phyloP scores from a whole-genome alignment of 2,888 invertebrate species.

The Cotesia congregata region DNA sequence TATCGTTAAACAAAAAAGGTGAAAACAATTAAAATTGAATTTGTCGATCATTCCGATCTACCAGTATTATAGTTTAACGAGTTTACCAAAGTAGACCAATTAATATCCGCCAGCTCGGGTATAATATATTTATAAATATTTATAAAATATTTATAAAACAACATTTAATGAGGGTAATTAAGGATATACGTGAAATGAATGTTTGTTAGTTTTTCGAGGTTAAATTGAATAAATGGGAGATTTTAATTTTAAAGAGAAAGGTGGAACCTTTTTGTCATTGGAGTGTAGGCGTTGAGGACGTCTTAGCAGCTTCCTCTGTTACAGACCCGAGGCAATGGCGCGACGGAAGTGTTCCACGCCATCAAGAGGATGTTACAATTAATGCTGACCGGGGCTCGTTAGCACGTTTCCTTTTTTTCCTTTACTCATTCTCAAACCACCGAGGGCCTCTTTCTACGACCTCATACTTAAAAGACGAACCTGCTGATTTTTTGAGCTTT shows the following conservation, averaged over 20 bases:
- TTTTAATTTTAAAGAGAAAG: neutral
- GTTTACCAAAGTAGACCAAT: neutral
- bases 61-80: neutral
- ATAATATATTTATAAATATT: too few relatives aligned
- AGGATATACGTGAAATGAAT: too few relatives aligned
- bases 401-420: conserved; percentile 67
- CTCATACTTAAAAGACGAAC: neutral
- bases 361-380: conserved; percentile 68
- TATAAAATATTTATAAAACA: too few relatives aligned
- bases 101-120: neutral
- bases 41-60: neutral
- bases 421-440: conserved; percentile 57
- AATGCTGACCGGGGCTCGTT: conserved; percentile 67
- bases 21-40: neutral
- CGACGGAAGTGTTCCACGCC: conserved; percentile 54
- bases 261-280: conserved; percentile 51
- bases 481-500: neutral
- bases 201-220: conserved; percentile 29
- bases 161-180: too few relatives aligned
- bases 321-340: conserved; percentile 56
- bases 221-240: neutral
- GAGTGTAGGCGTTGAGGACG: conserved; percentile 64
- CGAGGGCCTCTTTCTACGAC: neutral
- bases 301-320: conserved; percentile 66
- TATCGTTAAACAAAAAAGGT: neutral